Evolutionary conservation across 92 coral and sea anemone genomes (phyloP).

Genomic region (Pocillopora meandrina): DNA sequence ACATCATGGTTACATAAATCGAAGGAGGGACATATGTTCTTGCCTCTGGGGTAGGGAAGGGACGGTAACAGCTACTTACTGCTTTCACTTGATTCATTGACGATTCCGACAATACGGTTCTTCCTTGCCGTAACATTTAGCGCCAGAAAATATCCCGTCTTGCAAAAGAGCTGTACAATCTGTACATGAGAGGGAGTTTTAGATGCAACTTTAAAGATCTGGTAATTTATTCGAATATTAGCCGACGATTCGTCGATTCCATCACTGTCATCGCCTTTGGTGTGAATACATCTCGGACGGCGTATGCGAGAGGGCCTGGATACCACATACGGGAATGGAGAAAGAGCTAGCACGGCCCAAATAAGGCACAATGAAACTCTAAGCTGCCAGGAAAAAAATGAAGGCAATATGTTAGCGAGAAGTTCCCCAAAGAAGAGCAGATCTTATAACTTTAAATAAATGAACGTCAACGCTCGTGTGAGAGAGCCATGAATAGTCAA

Average conservation of each 20-base stretch:
- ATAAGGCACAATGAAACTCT: neutral
- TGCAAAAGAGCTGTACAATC: constrained; percentile 59
- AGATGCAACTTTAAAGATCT: constrained; percentile 48
- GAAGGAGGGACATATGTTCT: neutral
- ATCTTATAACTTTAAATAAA: too few relatives aligned
- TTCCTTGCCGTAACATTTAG: constrained; percentile 27
- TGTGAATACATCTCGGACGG: neutral
- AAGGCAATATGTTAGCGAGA: too few relatives aligned
- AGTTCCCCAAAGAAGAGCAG: too few relatives aligned
- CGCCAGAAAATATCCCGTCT: constrained; percentile 69
- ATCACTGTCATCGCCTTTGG: neutral
- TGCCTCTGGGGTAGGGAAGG: neutral
- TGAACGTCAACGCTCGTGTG: too few relatives aligned
- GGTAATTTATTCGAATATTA: constrained; percentile 45
- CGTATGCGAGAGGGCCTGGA: neutral
- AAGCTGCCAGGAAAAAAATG: neutral
- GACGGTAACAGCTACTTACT: constrained; percentile 33
- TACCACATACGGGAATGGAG: constrained; percentile 20
- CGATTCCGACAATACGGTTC: constrained; percentile 48
- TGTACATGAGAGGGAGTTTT: constrained; percentile 53
- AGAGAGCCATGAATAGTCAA: too few relatives aligned
- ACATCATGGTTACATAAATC: neutral
- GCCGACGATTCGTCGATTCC: neutral
- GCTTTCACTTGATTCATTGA: constrained; percentile 50
- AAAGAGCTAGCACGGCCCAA: neutral